Base-by-base conservation (phyloP, 2,888 invertebrate species). In the Mechanitis mazaeus region DNA sequence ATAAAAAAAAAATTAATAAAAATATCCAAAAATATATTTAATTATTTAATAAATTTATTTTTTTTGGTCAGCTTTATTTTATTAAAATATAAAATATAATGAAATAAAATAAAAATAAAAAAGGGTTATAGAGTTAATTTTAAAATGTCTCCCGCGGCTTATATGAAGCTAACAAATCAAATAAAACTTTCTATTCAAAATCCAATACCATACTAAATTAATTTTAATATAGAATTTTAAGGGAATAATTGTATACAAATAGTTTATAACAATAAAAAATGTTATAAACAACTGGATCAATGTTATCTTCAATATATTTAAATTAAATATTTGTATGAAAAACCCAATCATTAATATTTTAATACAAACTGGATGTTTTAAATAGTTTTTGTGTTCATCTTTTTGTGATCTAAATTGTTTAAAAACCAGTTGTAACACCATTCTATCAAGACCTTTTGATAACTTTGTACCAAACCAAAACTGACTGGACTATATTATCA, bases 91-190 rank as follows among this genome's bases (percentile, higher is more conserved):
- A 20, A 20, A 20, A 20, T 20, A 20, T 20, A 20, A 20, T 20
- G 20, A 20, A 35, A 35, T 35, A 31, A 12, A 47, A 47, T 5
- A 35, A 3, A 35, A 6, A 35, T 3, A 5, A 35, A 35, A 35
- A 35, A 6, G 3, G 6, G 35, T 35, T 9, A 28, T 9, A 9
- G 38, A n/a, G 55, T 42, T 55, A 4, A 45, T 55, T 28, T 28
- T 55, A 20, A 42, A 45, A 55, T 45, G 20, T 55, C 55, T 42
- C 45, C 31, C 11, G 28, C 11, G 33, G 28, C 38, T 55, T 55
- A 57, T 33, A 33, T 31, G 6, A 47, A 20, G 47, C n/a, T n/a
- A 47, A 47, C n/a, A 20, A 20, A 5, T 20, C 47, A n/a, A 20
- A 47, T 47, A 20, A 47, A 28, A 47, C n/a, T 20, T 20, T 20